Conservation (phyloP, 1,140 invertebrate species). For the Antheraea pernyi region DNA sequence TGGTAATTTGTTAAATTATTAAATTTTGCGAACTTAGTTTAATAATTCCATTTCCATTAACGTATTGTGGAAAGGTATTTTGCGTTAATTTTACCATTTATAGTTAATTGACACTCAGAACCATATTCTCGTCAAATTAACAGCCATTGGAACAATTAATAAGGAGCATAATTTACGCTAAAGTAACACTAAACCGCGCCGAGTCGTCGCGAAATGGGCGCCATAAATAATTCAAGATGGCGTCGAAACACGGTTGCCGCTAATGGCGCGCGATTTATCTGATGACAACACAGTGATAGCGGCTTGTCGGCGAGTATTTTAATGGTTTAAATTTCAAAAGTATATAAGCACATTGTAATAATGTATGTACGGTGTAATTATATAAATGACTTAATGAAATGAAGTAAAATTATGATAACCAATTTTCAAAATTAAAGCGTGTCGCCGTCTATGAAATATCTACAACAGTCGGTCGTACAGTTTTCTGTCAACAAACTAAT, state of each 20-base stretch:
- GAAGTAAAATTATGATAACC: no score
- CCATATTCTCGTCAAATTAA: neutral
- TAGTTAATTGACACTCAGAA: neutral
- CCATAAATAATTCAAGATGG: constrained; percentile 19
- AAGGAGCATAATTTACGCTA: neutral
- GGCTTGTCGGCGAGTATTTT: neutral
- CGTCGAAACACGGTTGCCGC: constrained; percentile 16
- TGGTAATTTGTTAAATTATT: no score
- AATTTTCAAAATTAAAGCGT: no score
- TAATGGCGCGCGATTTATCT: constrained; percentile 20
- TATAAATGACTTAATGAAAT: no score
- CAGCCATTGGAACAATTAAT: constrained; percentile 4
- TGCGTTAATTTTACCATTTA: neutral
- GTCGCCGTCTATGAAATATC: no score
- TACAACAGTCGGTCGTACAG: no score
- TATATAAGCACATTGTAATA: neutral
- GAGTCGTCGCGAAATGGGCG: constrained; percentile 20
- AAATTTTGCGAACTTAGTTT: no score
- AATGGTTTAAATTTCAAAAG: neutral
- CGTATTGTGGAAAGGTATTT: neutral
- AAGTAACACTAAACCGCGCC: constrained; percentile 19
- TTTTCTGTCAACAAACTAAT: no score
- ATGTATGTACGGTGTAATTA: neutral
- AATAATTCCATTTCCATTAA: no score
- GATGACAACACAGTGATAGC: constrained; percentile 8